Evolutionary conservation across 2,888 invertebrate species (phyloP).

Genomic region (Rotaria macrura): DNA sequence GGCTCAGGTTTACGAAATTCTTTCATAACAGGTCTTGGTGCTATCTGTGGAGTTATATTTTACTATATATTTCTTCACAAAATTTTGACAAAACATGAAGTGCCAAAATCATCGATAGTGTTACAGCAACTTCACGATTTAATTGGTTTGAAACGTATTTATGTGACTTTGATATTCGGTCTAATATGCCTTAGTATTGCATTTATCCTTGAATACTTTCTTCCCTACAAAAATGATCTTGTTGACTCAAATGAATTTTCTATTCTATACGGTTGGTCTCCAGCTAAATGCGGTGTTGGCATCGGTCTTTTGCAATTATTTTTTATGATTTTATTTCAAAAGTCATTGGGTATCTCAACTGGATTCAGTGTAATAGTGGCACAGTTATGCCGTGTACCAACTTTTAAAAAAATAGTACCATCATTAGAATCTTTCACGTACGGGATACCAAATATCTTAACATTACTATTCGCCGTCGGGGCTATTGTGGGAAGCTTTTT

Average conservation of each 20-base stretch:
- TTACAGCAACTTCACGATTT: not conserved
- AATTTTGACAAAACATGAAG: not conserved
- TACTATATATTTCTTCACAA: not conserved
- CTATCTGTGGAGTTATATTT: not conserved
- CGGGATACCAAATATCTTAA: not conserved
- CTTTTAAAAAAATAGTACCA: not conserved
- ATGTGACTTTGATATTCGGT: not conserved
- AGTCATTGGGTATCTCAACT: not conserved
- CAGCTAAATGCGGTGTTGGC: not conserved
- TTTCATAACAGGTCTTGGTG: not conserved
- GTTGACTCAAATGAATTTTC: not conserved
- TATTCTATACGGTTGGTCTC: not conserved
- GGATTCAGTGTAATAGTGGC: not conserved
- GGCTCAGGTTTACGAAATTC: not conserved
- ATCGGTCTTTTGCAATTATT: slow-evolving; percentile 11
- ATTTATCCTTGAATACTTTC: not conserved
- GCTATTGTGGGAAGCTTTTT: not conserved
- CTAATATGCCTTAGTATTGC: not conserved
- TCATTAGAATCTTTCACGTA: not conserved
- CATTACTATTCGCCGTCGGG: not conserved
- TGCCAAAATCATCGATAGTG: not conserved
- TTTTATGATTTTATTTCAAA: not conserved
- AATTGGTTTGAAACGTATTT: not conserved
- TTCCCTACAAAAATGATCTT: not conserved
- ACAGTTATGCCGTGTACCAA: not conserved